Percentiles rank a stretch among this genome's conserved stretches.
phyloP scores from a whole-genome alignment of 2,888 invertebrate genomes.

The Lacanobia wlatinum region DNA sequence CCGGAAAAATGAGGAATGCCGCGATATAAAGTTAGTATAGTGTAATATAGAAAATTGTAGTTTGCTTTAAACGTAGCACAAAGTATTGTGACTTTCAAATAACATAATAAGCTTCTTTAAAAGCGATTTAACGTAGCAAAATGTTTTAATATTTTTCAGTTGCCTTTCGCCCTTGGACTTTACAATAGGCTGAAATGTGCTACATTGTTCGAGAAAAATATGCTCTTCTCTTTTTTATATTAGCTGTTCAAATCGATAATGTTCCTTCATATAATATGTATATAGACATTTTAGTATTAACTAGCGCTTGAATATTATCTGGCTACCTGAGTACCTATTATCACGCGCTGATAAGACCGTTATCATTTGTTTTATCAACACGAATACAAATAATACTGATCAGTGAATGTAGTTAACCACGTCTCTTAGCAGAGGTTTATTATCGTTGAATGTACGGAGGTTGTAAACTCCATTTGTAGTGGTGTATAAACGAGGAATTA shows the following conservation, averaged over 20 bases:
- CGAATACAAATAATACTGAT: conserved; percentile 60
- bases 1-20: no score
- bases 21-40: no score
- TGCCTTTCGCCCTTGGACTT: conserved; percentile 19
- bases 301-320: conserved; percentile 26
- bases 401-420: conserved; percentile 42
- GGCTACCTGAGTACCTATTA: conserved; percentile 55
- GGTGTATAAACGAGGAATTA: conserved; percentile 26
- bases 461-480: conserved; percentile 24
- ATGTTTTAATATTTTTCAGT: conserved; percentile 17
- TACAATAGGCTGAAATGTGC: conserved; percentile 28
- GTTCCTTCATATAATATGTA: not conserved
- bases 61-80: not conserved
- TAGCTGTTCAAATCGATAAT: conserved; percentile 13
- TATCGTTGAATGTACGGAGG: conserved; percentile 29
- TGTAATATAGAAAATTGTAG: not conserved
- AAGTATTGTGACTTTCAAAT: conserved; percentile 1
- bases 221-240: conserved; percentile 10
- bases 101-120: not conserved
- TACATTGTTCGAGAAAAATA: conserved; percentile 31
- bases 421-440: conserved; percentile 23
- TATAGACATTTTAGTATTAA: conserved; percentile 4
- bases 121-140: conserved; percentile 19
- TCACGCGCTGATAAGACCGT: conserved; percentile 52
- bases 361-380: conserved; percentile 64